Conservation (phyloP, 2,797 vertebrate genomes). For the Strix occidentalis region DNA sequence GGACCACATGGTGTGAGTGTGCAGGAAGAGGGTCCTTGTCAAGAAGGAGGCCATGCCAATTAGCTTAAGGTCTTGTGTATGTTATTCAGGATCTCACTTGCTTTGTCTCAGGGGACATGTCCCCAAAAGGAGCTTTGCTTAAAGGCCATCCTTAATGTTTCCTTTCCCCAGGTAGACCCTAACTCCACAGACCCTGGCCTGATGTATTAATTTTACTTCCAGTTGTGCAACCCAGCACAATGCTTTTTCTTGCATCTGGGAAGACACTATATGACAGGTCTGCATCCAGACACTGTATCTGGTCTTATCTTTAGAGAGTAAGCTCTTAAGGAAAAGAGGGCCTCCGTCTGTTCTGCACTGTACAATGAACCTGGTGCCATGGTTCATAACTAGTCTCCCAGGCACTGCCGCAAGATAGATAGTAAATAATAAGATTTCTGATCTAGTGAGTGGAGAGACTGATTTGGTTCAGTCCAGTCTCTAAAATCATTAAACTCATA, state of each 20-base stretch:
- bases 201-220: not conserved
- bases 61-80: not conserved
- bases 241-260: not conserved
- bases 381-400: not conserved
- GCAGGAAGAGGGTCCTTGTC: not conserved
- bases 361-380: not conserved
- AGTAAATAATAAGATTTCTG: constrained; percentile 33
- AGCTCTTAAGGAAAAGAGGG: not conserved
- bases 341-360: not conserved
- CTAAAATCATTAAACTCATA: constrained; percentile 12
- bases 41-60: not conserved
- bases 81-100: not conserved
- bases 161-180: not conserved
- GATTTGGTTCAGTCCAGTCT: not conserved
- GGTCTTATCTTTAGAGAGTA: not conserved
- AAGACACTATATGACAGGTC: not conserved
- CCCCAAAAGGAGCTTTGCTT: not conserved
- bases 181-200: not conserved
- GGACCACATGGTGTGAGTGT: accelerated
- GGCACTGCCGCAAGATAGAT: not conserved
- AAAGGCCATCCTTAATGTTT: not conserved
- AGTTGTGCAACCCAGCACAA: not conserved
- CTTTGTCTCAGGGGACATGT: not conserved
- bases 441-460: not conserved
- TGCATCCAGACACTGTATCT: not conserved